Base-by-base conservation (phyloP, 2,113 vertebrate genomes). In the Corapipo altera region DNA sequence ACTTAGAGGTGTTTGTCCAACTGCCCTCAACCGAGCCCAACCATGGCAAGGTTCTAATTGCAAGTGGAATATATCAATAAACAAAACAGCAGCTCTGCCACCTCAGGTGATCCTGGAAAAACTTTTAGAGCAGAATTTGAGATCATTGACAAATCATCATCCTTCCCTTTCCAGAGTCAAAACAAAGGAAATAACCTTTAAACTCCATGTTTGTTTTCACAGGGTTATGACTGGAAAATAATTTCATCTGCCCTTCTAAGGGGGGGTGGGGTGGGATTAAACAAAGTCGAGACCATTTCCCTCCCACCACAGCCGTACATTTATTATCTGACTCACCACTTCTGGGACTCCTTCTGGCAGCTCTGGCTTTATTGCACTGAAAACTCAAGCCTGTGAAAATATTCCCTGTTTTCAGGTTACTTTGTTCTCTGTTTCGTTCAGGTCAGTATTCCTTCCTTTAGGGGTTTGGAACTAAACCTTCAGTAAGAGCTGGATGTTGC, bases 291-390 rank as follows among this genome's bases (percentile, higher is more conserved):
- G 85, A 94, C 83, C 61, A 37, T 95, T 92, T 96, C 90, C 85
- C 85, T 93, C 88, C 89, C 91, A 88, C 88, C 83, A 32, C 78
- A 80, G 64, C 64, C 3, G 1, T 95, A 59, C 39, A 30, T 95
- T 88, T 78, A 80, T 93, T 84, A 92, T 92, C 85, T 94, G 92
- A 96, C 95, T 96, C 88, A 94, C 95, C 93, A 77, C 95, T 89
- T 91, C 79, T 93, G 93, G 85, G 92, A 86, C 73, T 95, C 90
- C 92, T 93, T 74, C 91, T 84, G 90, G 88, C 90, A 93, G 81
- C 37, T 80, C 64, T 77, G 85, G 55, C 35, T 92, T 95, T 95
- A 91, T 43, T 93, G 89, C 86, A 87, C 81, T 91, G 92, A 88
- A 74, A 94, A 88, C 37, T 92, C 82, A 84, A 94, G 88, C 48